Conservation (phyloP, 2,888 invertebrate genomes). For the Ephialtes manifestator region DNA sequence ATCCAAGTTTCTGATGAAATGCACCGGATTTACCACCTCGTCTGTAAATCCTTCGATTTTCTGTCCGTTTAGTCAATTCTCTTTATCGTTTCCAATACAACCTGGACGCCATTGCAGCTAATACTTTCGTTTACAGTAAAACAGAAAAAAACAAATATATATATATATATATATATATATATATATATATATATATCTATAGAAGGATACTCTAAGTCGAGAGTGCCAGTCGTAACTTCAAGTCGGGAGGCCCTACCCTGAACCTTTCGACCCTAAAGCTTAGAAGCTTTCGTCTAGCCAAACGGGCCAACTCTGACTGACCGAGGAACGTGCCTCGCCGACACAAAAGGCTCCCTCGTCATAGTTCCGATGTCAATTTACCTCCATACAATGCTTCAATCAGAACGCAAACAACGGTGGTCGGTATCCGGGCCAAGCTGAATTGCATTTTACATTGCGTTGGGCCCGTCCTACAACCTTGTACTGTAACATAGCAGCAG, state of each 20-base stretch:
- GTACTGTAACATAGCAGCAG: constrained; percentile 11
- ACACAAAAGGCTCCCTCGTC: constrained; percentile 76
- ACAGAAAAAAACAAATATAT: not conserved
- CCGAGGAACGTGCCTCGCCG: constrained; percentile 54
- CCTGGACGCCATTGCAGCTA: not conserved
- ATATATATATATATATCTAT: no score
- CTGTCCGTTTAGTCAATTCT: not conserved
- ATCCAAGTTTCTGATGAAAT: constrained; percentile 1
- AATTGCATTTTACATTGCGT: constrained; percentile 80
- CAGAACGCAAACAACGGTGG: constrained; percentile 83
- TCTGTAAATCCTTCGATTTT: constrained; percentile 1
- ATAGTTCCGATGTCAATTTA: constrained; percentile 83
- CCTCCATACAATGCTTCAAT: constrained; percentile 83
- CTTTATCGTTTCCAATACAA: constrained; percentile 30
- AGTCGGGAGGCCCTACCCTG: not conserved
- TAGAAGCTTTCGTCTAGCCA: constrained; percentile 7
- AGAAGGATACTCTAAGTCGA: not conserved
- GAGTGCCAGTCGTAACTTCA: constrained; percentile 16
- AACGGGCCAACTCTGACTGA: not conserved
- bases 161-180: no score
- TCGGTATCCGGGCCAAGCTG: constrained; percentile 74
- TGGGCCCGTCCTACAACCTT: not conserved
- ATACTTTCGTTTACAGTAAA: constrained; percentile 25
- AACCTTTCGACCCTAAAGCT: not conserved
- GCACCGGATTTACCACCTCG: not conserved